Percentiles rank a stretch among this genome's conserved stretches.
These are phyloP conservation scores for Erpornis zantholeuca DNA, from an alignment of 2,113 vertebrate genomes.

Conservation along the genomic window DNA sequence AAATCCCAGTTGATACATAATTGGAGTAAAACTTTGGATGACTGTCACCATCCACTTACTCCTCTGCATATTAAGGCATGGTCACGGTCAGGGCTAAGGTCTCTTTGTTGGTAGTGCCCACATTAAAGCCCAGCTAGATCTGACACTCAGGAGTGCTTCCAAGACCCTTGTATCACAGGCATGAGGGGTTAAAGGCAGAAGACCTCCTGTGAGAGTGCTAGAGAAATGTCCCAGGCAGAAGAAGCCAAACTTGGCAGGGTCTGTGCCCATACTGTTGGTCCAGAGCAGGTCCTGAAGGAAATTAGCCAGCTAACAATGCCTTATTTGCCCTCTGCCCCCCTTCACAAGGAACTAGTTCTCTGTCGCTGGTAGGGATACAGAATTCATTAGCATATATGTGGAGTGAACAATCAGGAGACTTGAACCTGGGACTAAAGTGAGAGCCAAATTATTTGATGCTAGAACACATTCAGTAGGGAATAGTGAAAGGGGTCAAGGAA, in stretches of 20 bases:
- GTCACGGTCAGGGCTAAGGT: neutral
- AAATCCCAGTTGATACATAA: neutral
- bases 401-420: neutral
- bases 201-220: constrained; percentile 1
- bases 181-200: neutral
- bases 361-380: neutral
- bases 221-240: neutral
- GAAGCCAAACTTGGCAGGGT: constrained; percentile 33
- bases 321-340: neutral
- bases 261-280: neutral
- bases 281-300: neutral
- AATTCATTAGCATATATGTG: constrained; percentile 10
- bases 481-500: neutral
- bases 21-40: neutral
- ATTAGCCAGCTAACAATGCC: neutral
- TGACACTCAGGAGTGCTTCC: neutral
- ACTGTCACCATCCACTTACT: neutral
- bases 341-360: neutral
- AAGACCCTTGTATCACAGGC: neutral
- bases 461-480: neutral
- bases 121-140: neutral
- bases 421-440: neutral
- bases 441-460: neutral
- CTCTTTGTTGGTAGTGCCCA: neutral
- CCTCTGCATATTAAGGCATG: neutral